Conservation (phyloP, 2,888 invertebrate species). For the Oligia strigilis region DNA sequence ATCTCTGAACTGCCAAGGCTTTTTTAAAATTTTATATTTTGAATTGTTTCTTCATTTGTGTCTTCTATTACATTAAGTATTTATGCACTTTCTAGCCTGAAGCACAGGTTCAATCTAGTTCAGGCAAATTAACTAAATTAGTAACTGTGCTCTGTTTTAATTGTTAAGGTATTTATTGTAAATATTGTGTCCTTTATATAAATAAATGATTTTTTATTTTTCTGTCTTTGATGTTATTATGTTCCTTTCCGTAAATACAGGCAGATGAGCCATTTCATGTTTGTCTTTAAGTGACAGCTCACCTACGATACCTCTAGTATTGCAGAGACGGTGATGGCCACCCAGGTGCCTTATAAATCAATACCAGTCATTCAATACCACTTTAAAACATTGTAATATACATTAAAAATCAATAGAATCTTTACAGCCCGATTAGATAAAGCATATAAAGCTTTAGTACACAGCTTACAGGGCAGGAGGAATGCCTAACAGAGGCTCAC, state of each 20-base stretch:
- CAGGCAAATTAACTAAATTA: too few relatives aligned
- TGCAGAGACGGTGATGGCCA: too few relatives aligned
- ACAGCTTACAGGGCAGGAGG: slow-evolving; percentile 22
- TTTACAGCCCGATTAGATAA: slow-evolving; percentile 51
- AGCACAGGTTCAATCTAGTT: too few relatives aligned
- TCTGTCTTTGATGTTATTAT: background rate
- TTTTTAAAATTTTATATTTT: too few relatives aligned
- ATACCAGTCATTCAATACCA: background rate
- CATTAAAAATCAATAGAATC: slow-evolving; percentile 46
- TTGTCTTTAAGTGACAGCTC: background rate
- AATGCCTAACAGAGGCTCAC: slow-evolving; percentile 26
- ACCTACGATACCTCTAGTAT: background rate
- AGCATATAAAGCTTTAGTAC: slow-evolving; percentile 48
- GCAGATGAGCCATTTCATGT: background rate
- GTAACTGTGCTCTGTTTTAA: too few relatives aligned
- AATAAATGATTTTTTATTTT: too few relatives aligned
- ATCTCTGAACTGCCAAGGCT: too few relatives aligned
- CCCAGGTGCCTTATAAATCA: background rate
- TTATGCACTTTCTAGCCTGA: too few relatives aligned
- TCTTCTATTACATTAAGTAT: too few relatives aligned
- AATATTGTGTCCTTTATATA: too few relatives aligned
- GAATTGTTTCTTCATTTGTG: too few relatives aligned
- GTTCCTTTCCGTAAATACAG: background rate
- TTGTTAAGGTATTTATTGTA: too few relatives aligned
- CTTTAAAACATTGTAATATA: slow-evolving; percentile 39